Conservation (phyloP, 2,888 invertebrate species). For the Trachelus tabidus region DNA sequence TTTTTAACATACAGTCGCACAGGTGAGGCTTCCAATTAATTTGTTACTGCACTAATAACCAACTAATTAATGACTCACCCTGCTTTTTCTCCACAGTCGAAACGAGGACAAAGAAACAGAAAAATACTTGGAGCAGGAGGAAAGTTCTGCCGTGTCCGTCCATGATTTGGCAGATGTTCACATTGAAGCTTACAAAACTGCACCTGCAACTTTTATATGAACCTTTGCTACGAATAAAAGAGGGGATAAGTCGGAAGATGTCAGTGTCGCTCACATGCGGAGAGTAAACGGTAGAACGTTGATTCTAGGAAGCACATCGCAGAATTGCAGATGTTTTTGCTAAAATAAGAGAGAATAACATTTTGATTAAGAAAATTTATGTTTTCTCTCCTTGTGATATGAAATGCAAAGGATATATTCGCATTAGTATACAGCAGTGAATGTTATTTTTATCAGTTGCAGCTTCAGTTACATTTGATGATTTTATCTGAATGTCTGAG, state of each 20-base stretch:
- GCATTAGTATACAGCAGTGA: no score
- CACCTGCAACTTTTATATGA: background rate
- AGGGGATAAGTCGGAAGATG: background rate
- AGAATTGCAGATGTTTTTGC: no score
- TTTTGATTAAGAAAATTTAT: no score
- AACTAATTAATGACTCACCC: background rate
- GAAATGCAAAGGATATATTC: no score
- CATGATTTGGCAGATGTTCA: background rate
- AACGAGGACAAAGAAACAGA: background rate
- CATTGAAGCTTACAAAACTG: background rate
- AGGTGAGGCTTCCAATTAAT: background rate
- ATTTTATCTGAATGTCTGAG: no score
- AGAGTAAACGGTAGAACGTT: background rate
- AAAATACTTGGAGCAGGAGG: background rate
- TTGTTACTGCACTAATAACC: background rate
- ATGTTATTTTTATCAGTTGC: no score
- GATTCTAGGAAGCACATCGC: no score
- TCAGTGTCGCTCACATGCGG: background rate
- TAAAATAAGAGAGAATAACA: no score
- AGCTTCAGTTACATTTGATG: no score
- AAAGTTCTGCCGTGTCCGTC: background rate
- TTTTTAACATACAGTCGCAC: no score
- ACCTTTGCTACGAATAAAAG: background rate
- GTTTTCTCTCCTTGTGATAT: no score
- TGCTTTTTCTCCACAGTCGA: background rate